Conservation (phyloP, 64 coral and sea anemone species). For the Montipora sp. region DNA sequence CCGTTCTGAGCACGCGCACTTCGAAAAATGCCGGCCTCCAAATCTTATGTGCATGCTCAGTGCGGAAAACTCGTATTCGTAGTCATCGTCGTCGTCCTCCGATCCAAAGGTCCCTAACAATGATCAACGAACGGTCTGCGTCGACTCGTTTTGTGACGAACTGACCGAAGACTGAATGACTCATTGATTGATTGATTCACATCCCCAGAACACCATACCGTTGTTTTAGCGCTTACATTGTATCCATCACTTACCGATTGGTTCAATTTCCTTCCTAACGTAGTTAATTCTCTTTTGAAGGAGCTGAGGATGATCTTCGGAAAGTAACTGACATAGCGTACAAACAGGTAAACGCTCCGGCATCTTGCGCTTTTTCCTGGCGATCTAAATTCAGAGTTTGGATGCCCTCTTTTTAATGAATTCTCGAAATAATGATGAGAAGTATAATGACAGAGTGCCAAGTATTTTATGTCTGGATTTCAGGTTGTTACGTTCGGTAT, state of each 20-base stretch:
- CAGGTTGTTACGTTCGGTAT: slow-evolving; percentile 96
- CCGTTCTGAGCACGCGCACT: too few relatives aligned
- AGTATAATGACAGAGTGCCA: too few relatives aligned
- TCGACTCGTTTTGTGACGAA: neutral
- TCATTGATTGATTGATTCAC: neutral
- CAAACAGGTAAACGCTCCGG: slow-evolving; percentile 65
- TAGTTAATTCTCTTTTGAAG: slow-evolving; percentile 27
- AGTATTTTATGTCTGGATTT: neutral
- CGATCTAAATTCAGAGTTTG: too few relatives aligned
- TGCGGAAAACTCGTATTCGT: too few relatives aligned
- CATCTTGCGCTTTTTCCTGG: neutral
- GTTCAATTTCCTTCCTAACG: neutral
- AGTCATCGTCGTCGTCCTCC: too few relatives aligned
- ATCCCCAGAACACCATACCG: neutral
- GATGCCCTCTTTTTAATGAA: too few relatives aligned
- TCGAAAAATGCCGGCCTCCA: too few relatives aligned
- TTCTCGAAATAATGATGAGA: too few relatives aligned
- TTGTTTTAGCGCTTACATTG: neutral
- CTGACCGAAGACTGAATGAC: neutral
- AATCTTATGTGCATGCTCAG: too few relatives aligned
- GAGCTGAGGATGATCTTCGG: slow-evolving; percentile 87
- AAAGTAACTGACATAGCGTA: slow-evolving; percentile 95
- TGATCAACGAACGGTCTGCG: too few relatives aligned
- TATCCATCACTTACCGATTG: neutral
- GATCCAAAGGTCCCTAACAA: too few relatives aligned